Evolutionary conservation across 2,888 invertebrate genomes (phyloP).

Genomic region (Drosophila koepferae): DNA sequence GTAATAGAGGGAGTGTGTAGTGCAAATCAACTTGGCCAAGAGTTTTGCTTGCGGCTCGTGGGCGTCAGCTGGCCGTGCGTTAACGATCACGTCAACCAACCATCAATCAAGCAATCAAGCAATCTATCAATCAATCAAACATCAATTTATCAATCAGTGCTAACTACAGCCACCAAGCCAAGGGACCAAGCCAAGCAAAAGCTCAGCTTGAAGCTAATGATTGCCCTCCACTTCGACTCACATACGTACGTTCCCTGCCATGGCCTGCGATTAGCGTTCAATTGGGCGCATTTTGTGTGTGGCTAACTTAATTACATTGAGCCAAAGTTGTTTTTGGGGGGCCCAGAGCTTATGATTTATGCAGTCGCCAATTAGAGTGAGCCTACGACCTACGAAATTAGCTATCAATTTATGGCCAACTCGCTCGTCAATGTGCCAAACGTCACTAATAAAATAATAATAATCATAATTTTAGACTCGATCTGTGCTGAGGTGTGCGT

Average conservation of each 20-base stretch:
- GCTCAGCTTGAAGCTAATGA: constrained; percentile 3
- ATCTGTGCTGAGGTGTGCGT: neutral
- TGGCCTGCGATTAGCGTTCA: constrained; percentile 34
- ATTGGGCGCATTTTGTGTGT: constrained; percentile 44
- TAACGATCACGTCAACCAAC: constrained; percentile 64
- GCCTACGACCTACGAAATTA: constrained; percentile 10
- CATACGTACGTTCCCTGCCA: neutral
- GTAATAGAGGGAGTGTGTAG: neutral
- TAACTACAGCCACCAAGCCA: constrained; percentile 25
- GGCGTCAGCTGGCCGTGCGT: constrained; percentile 42
- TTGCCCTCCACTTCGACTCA: neutral
- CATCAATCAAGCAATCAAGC: constrained; percentile 57
- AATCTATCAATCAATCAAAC: constrained; percentile 50
- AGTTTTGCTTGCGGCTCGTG: constrained; percentile 16
- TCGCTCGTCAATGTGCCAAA: constrained; percentile 4
- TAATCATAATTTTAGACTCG: constrained; percentile 17
- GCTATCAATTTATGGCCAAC: constrained; percentile 1
- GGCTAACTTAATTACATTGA: constrained; percentile 32
- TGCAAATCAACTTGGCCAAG: constrained; percentile 26
- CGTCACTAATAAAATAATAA: constrained; percentile 44
- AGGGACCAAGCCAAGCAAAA: constrained; percentile 16
- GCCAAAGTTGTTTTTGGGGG: neutral
- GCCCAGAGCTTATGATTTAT: constrained; percentile 67
- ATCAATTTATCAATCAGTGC: constrained; percentile 77
- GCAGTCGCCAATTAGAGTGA: constrained; percentile 53